Evolutionary conservation across 2,113 vertebrate genomes (phyloP), one percentile per base, ranked within the genome.

Genomic region (human): DNA sequence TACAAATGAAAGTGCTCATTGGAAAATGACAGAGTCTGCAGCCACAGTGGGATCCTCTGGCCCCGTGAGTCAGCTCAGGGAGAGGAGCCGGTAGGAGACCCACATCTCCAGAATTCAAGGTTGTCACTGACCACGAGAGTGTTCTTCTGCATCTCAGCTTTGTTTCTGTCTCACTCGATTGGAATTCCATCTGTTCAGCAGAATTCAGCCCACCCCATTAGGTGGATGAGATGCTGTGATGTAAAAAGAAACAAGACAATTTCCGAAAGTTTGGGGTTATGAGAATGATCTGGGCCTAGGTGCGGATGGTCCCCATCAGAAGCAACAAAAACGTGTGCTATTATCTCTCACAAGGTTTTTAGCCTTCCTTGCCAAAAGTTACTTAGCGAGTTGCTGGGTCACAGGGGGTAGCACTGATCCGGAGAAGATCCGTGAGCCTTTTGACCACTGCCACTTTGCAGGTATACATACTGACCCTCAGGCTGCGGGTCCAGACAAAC

Each of bases 371-470:
- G 5, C 8, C 59, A 16, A 13, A n/a, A 1, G 0, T n/a, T 2
- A 2, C 13, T 2, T 0, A 7, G 22, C 20, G 40, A 35, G 38
- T 14, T 12, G 61, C 14, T 1, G 25, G 6, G 30, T 10, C 59
- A 2, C 57, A 3, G 32, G 6, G 27, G 32, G 3, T 3, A 5
- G n/a, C 40, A 0, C 3, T 12, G 55, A 9, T 14, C 2, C 3
- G 32, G 82, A 50, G n/a, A 7, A 9, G n/a, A 32, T 8, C 45
- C 0, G 0, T 2, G 3, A 32, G 27, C 30, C n/a, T 35, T 2
- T 0, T 3, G 11, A 3, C 0, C 0, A 17, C 2, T 0, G 7
- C 14, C 20, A 1, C 11, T 55, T 10, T 4, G 25, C 40, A 50
- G 20, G 25, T 10, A 14, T 0, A 1, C 2, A 0, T 10, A 2